Percentiles rank a stretch among this genome's conserved stretches.
These are phyloP conservation scores for Camptogramma bilineatum DNA, from an alignment of 2,888 invertebrate genomes.

Conservation along the genomic window DNA sequence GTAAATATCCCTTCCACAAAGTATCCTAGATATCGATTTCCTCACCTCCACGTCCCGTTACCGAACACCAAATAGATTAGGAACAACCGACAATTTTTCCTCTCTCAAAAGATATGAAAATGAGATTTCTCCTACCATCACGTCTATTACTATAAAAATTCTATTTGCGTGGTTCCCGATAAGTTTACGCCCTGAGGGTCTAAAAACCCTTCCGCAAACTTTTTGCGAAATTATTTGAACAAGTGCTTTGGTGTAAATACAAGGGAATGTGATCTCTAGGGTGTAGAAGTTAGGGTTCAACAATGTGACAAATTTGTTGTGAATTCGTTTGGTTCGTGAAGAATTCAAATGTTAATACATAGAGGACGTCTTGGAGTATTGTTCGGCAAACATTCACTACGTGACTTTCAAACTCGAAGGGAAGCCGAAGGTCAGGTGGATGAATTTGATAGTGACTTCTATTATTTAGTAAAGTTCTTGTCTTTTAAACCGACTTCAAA, in stretches of 20 bases:
- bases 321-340: slow-evolving; percentile 56
- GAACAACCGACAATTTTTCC: slow-evolving; percentile 36
- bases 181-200: slow-evolving; percentile 71
- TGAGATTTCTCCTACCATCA: slow-evolving; percentile 39
- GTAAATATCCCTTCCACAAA: neutral
- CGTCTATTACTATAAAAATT: slow-evolving; percentile 48
- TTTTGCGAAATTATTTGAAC: slow-evolving; percentile 81
- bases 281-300: slow-evolving; percentile 46
- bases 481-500: neutral
- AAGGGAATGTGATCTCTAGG: slow-evolving; percentile 60
- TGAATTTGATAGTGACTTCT: slow-evolving; percentile 1
- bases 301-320: slow-evolving; percentile 48
- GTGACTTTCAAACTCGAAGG: slow-evolving; percentile 15
- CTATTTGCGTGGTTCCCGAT: slow-evolving; percentile 58
- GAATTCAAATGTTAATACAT: slow-evolving; percentile 43
- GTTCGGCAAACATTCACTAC: slow-evolving; percentile 11
- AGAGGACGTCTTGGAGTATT: slow-evolving; percentile 37
- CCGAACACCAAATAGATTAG: slow-evolving; percentile 24
- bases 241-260: slow-evolving; percentile 50
- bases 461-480: neutral
- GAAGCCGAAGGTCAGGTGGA: neutral
- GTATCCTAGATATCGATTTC: slow-evolving; percentile 22
- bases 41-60: slow-evolving; percentile 10
- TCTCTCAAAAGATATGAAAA: slow-evolving; percentile 43
- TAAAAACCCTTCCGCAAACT: slow-evolving; percentile 73